Percentiles rank a stretch among this genome's conserved stretches.
Evolutionary conservation across 2,888 invertebrate genomes (phyloP).

Genomic region (Andrena chrysosceles): DNA sequence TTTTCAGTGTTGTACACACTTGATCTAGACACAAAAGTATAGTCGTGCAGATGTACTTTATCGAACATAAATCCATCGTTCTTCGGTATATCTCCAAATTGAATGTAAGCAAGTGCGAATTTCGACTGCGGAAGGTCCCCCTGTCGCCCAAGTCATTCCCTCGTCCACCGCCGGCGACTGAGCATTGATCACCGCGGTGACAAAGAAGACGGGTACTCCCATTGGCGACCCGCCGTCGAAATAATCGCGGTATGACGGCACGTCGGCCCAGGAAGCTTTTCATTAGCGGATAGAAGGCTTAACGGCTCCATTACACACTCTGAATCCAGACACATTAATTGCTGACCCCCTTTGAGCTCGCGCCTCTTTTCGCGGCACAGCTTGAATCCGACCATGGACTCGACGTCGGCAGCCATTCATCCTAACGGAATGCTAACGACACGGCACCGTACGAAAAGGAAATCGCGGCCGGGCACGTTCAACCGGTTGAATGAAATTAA

Average conservation of each 20-base stretch:
- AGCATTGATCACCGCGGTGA: no score
- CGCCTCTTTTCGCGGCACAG: constrained; percentile 45
- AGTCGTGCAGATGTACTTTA: no score
- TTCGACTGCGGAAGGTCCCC: no score
- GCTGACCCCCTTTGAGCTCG: constrained; percentile 46
- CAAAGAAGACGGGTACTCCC: not conserved
- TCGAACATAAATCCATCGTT: no score
- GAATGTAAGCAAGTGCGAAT: no score
- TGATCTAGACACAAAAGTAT: no score
- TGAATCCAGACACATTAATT: constrained; percentile 64
- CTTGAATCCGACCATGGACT: constrained; percentile 42
- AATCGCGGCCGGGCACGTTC: constrained; percentile 41
- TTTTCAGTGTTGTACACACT: no score
- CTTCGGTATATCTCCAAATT: no score
- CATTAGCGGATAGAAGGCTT: constrained; percentile 41
- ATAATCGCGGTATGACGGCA: constrained; percentile 2
- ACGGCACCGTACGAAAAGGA: constrained; percentile 32
- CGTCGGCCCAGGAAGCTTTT: constrained; percentile 34
- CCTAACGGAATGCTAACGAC: constrained; percentile 59
- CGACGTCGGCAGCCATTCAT: constrained; percentile 54
- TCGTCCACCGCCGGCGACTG: no score
- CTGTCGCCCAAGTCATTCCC: no score
- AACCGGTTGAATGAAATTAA: constrained; percentile 65
- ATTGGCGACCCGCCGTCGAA: constrained; percentile 11
- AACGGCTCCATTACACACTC: constrained; percentile 49